A percentile compares a stretch with the other conserved stretches of the same genome.
Evolutionary conservation across 2,113 vertebrate species (phyloP).

Genomic region (Anser cygnoides): DNA sequence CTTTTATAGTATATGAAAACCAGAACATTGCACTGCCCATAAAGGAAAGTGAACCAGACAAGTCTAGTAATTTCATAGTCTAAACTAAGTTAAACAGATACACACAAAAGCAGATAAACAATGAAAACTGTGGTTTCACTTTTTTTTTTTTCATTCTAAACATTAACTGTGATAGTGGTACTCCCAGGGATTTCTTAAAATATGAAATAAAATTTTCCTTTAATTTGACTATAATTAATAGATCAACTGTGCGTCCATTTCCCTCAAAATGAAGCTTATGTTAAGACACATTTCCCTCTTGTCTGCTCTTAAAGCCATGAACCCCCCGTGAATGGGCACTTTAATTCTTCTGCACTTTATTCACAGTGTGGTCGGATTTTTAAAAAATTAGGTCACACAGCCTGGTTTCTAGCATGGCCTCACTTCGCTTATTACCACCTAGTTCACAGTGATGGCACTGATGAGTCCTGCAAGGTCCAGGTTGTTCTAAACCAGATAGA

Average conservation of each 20-base stretch:
- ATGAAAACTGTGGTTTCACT: not conserved
- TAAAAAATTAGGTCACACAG: not conserved
- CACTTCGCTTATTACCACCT: not conserved
- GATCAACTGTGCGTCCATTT: not conserved
- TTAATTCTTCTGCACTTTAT: not conserved
- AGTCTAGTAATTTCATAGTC: slow-evolving; percentile 31
- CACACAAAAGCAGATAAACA: slow-evolving; percentile 3
- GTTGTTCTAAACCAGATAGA: not conserved
- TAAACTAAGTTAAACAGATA: not conserved
- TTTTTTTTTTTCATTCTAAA: not conserved
- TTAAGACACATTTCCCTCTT: not conserved
- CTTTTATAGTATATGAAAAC: slow-evolving; percentile 49
- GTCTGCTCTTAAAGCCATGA: not conserved
- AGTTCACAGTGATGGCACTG: not conserved
- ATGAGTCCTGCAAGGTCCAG: not conserved
- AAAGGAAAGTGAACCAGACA: slow-evolving; percentile 49
- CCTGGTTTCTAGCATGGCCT: not conserved
- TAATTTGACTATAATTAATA: not conserved
- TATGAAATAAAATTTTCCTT: not conserved
- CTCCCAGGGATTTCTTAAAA: not conserved
- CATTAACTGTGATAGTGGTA: not conserved
- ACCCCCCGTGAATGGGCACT: not conserved
- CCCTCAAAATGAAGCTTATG: not conserved
- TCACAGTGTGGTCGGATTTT: not conserved
- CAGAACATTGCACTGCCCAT: slow-evolving; percentile 5